Evolutionary conservation across 1,140 invertebrate genomes (phyloP), one percentile per base, ranked within the genome.

Genomic region (Drosophila bocqueti): DNA sequence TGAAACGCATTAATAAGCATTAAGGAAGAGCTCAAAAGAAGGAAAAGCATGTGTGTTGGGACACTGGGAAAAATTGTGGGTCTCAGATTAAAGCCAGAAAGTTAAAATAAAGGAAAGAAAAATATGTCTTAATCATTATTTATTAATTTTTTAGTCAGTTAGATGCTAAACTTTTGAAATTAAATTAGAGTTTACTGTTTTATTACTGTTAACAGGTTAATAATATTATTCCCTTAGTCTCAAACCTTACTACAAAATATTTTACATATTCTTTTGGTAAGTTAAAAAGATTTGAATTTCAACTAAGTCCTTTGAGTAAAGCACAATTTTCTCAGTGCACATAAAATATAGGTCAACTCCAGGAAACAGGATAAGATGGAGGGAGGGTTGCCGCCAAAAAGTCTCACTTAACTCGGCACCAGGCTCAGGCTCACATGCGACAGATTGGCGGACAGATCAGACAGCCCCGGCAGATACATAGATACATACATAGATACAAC

Each of bases 1-100:
- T 81, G 83, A 58, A 59, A 58, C 68, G 62, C 83, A 86, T 89
- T 89, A 66, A 89, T 89, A 89, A 90, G 78, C 83, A 87, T 87
- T 83, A 87, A 76, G 66, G 62, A 65, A 47, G 62, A 66, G 63
- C 76, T 50, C 47, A 4, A 36, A 26, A 43, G 11, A 66, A 59
- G 26, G 40, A 54, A 69, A 52, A 65, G 72, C 86, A 87, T 87
- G 83, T 80, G 58, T 61, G 72, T 65, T 34, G 50, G 47, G 46
- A 43, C 80, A 84, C 62, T 66, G 57, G 2, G 11, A 7, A 26
- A 61, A 61, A 65, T 3, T 21, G 2, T 36, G 1, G 0, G 4
- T 34, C 3, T 2, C 0, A 21, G 6, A 21, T 10, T 18, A 18
- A 11, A 13, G n/a, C 0, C 10, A 7, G 5, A 0, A n/a, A 50